Evolutionary conservation across 2,797 vertebrate genomes (phyloP).

Genomic region (Eutrigla gurnardus): DNA sequence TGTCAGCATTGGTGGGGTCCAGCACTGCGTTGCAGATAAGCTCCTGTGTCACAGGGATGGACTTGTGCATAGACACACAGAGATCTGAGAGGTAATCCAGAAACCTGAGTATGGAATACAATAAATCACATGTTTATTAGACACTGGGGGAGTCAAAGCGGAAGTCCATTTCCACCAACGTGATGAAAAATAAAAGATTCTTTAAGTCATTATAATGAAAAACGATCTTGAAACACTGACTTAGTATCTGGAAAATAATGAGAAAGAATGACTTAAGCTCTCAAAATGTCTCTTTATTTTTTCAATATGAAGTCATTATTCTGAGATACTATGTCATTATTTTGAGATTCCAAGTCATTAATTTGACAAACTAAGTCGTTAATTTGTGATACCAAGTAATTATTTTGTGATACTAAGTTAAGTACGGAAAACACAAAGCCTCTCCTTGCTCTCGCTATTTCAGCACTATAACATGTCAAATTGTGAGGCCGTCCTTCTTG

Average conservation of each 20-base stretch:
- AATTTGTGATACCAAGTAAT: background rate
- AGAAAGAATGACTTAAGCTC: background rate
- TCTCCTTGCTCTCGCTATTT: background rate
- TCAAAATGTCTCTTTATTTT: no score
- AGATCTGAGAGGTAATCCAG: slow-evolving; percentile 98
- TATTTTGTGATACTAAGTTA: background rate
- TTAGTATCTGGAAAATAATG: background rate
- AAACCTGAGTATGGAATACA: slow-evolving; percentile 84
- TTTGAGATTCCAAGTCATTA: no score
- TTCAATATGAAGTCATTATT: no score
- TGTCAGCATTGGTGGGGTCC: slow-evolving; percentile 94
- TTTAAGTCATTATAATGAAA: background rate
- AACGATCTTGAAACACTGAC: background rate
- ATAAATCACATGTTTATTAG: background rate
- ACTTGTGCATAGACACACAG: slow-evolving; percentile 98
- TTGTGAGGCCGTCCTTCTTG: slow-evolving; percentile 26
- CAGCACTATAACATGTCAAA: slow-evolving; percentile 1
- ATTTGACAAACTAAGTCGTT: background rate
- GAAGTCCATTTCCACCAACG: background rate
- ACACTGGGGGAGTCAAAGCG: background rate
- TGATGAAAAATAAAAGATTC: background rate
- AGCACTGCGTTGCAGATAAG: slow-evolving; percentile 97
- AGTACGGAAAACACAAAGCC: background rate
- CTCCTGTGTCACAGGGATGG: slow-evolving; percentile 98
- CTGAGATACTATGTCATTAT: background rate